A percentile compares a stretch with the other conserved stretches of the same genome.
Conservation (phyloP, 1,140 invertebrate genomes). For the Pseudomyrmex flavicornis region DNA sequence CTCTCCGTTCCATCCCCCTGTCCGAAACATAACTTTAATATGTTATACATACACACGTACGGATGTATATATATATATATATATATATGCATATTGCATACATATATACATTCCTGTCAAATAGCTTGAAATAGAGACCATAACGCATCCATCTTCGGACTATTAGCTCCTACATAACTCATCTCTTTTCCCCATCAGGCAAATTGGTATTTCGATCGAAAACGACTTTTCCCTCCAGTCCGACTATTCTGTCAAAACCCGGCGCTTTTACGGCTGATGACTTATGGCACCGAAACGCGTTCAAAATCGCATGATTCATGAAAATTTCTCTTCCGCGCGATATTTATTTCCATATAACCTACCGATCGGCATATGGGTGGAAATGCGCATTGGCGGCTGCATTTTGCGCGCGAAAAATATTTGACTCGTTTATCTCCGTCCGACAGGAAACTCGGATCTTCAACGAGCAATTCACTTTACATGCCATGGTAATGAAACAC, state of each 20-base stretch:
- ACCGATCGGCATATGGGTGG: not conserved
- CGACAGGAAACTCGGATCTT: not conserved
- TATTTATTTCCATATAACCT: conserved; percentile 27
- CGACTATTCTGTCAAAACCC: conserved; percentile 67
- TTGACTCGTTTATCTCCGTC: not conserved
- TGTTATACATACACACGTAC: conserved; percentile 12
- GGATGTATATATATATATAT: conserved; percentile 3
- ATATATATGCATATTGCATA: conserved; percentile 41
- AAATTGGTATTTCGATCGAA: conserved; percentile 67
- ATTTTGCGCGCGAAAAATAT: conserved; percentile 23
- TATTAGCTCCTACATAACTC: conserved; percentile 73
- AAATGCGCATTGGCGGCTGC: conserved; percentile 19
- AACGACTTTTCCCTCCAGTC: conserved; percentile 56
- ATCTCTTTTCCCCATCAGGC: conserved; percentile 72
- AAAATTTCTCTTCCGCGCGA: conserved; percentile 51
- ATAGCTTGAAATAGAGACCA: conserved; percentile 61
- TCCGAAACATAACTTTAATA: conserved; percentile 41
- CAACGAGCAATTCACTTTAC: not conserved
- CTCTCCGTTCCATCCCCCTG: not conserved
- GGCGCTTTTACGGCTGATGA: conserved; percentile 65
- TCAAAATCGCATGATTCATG: conserved; percentile 65
- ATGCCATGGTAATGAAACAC: not conserved
- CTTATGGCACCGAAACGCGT: conserved; percentile 60
- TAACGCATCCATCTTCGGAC: conserved; percentile 69
- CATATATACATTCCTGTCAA: conserved; percentile 50